Evolutionary conservation across 64 coral and sea anemone species (phyloP), one percentile per base, ranked within the genome.

Genomic region (Pachyseris speciosa): DNA sequence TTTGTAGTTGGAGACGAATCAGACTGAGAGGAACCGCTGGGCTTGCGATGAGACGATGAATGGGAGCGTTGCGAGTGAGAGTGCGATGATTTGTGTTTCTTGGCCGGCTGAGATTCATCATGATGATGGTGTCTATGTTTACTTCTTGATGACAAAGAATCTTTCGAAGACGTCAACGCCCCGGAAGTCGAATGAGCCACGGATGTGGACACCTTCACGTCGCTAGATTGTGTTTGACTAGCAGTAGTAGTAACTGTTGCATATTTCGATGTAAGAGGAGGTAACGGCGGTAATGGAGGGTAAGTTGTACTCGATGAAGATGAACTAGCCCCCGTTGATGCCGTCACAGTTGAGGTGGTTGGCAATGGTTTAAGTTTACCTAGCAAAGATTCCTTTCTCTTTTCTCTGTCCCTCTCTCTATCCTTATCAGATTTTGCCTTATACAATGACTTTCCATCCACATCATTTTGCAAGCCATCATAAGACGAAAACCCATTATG

Each of bases 51-150:
- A 17, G 83, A 79, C 5, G 90, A 86, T 37, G 90, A 93, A 83
- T 78, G 85, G 12, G 84, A 30, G n/a, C 80, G 75, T 20, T 89
- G 89, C 16, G 95, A 89, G 39, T 91, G 84, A 51, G 66, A 78
- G 63, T 96, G 94, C 24, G 87, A 94, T 37, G 95, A 96, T 31
- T 96, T 96, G 74, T 96, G 95, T 74, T 96, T 96, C 91, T 96
- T 96, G 3, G 91, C 84, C 19, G 95, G 91, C 2, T 58, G 37
- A 16, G 72, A 69, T 19, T 93, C 95, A 22, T 93, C 95, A 60
- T 91, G 67, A 76, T 80, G 89, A 20, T 84, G 91, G 11, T 96
- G 80, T 34, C 77, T 89, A 34, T 96, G 95, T 83, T 96, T 81
- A 15, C 84, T 45, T 85, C 44, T 68, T 30, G 91, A 80, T 20